Percentiles rank a stretch among this genome's conserved stretches.
phyloP scores from a whole-genome alignment of 1,140 invertebrate species.

The Triops cancriformis region DNA sequence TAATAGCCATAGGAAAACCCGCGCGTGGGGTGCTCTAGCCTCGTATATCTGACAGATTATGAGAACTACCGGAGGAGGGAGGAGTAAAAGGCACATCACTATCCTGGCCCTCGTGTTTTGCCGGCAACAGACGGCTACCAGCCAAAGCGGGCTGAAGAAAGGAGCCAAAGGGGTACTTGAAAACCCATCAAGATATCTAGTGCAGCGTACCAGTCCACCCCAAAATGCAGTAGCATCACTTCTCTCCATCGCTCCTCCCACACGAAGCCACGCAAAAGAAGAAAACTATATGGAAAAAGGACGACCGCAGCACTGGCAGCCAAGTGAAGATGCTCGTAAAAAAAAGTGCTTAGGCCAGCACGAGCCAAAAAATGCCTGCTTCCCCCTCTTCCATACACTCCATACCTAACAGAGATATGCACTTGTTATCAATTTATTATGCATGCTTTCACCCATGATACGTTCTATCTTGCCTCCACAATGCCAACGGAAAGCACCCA shows the following conservation, averaged over 20 bases:
- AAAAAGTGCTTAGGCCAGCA: conserved; percentile 11
- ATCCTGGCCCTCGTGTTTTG: background rate
- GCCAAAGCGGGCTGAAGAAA: background rate
- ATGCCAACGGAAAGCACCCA: background rate
- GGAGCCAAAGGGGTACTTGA: background rate
- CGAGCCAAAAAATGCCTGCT: background rate
- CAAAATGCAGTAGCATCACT: conserved; percentile 1
- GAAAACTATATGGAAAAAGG: background rate
- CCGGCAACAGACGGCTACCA: background rate
- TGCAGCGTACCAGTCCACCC: background rate
- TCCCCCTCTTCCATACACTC: background rate
- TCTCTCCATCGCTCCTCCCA: background rate
- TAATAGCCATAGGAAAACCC: background rate
- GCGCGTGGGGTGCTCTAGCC: background rate
- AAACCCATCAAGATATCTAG: conserved; percentile 5
- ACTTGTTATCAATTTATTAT: conserved; percentile 14
- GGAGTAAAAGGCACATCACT: background rate
- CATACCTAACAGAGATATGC: background rate
- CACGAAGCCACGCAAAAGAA: background rate
- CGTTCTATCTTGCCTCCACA: background rate
- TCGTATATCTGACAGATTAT: background rate
- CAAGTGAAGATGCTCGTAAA: conserved; percentile 5
- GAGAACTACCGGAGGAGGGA: background rate
- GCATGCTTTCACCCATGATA: background rate
- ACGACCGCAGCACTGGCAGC: background rate